Conservation (phyloP, 2,797 vertebrate genomes). For the Holocentrus rufus region DNA sequence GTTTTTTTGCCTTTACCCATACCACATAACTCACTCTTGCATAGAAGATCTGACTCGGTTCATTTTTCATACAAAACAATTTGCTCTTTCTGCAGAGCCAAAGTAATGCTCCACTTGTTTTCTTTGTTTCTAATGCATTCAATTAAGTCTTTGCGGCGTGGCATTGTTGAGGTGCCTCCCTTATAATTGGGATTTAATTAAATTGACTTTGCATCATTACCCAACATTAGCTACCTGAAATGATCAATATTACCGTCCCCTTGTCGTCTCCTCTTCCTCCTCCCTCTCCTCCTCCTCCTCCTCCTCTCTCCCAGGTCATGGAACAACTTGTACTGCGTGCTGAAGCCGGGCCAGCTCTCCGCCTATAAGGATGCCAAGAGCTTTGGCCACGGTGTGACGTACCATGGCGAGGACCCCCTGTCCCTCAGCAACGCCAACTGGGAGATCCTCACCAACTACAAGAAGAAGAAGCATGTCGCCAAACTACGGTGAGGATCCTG, state of each 20-base stretch:
- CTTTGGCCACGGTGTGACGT: conserved; percentile 85
- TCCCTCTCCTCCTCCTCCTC: not conserved
- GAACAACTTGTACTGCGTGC: conserved; percentile 94
- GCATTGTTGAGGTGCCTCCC: conserved; percentile 14
- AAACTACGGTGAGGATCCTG: conserved; percentile 87
- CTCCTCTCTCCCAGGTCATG: conserved; percentile 87
- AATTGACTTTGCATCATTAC: conserved; percentile 29
- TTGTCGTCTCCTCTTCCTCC: not conserved
- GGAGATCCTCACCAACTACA: conserved; percentile 90
- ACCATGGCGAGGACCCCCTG: conserved; percentile 91
- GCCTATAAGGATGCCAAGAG: conserved; percentile 94
- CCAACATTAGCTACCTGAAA: conserved; percentile 18
- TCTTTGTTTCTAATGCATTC: conserved; percentile 9
- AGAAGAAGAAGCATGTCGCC: conserved; percentile 96
- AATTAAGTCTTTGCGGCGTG: conserved; percentile 11
- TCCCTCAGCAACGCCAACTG: conserved; percentile 85
- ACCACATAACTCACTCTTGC: not conserved
- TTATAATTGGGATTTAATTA: conserved; percentile 31
- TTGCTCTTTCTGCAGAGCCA: not conserved
- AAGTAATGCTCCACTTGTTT: not conserved
- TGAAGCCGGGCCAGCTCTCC: conserved; percentile 88
- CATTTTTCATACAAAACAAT: not conserved
- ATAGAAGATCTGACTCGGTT: not conserved
- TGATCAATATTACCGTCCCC: conserved; percentile 13
- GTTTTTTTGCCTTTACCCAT: not conserved